Base-by-base conservation (phyloP, 1,140 invertebrate species). In the Anastrepha ludens region DNA sequence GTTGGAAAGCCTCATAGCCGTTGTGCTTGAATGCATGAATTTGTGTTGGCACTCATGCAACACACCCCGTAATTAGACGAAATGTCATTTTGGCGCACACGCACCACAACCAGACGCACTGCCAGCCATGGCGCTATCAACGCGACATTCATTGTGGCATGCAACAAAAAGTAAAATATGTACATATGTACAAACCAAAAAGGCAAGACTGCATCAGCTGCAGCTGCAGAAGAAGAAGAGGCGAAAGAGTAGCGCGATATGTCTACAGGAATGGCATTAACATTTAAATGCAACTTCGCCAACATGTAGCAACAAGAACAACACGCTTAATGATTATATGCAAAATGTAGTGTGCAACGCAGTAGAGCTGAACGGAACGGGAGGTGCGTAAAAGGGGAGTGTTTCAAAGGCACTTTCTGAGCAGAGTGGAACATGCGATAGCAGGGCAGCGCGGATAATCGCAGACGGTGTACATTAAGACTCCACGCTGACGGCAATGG, bases 61-160 rank as follows among this genome's bases (percentile, higher is more conserved):
- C 88, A 90, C 89, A 87, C 85, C 86, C 85, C 65, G 88, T 88
- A 91, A 90, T 90, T 91, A 89, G 88, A 89, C 88, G 87, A 90
- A 91, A 89, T 90, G 88, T 88, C 88, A 88, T 88, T 88, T 87
- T 87, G 62, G 86, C 86, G 86, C 86, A 87, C 86, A 81, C 47
- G 74, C 74, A 81, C 20, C 47, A 41, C 47, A 50, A 55, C 11
- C 39, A 81, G 20, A 55, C 74, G 29, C 29, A 29, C 29, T 41
- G 13, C n/a, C 74, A n/a, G 47, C 47, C 74, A 81, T 81, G 74
- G 74, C 44, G 74, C 44, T 81, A 81, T 81, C 74, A 81, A 29
- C 74, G n/a, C 74, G n/a, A 81, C 74, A 29, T 81, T 13, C 74
- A 55, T 29, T 55, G 74, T 81, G 74, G 74, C 74, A 81, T 81